Base-by-base conservation (phyloP, 2,113 vertebrate genomes). In the Cariama cristata region DNA sequence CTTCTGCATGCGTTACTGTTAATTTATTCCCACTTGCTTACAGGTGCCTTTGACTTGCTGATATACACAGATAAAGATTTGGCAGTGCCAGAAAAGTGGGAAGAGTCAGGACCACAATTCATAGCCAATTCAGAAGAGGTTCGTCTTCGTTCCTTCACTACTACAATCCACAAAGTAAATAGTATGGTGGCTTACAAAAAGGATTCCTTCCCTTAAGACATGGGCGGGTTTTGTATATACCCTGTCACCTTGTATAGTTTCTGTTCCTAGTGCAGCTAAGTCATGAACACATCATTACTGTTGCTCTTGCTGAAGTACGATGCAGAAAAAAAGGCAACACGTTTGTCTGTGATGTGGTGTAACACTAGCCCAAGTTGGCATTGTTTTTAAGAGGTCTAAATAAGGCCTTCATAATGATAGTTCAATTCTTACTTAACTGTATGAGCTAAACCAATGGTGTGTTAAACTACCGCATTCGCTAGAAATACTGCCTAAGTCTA, bases 11-110 rank as follows among this genome's bases (percentile, higher is more conserved):
- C 20, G 3, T n/a, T 59, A 27, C 5, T 53, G 13, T 55, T 84
- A 10, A 59, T 10, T 64, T 81, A 14, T 68, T 93, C 20, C 68
- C 4, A 32, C 50, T 96, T 77, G 20, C 59, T 76, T 79, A 5
- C 94, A 99, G 99, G 99, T 98, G 98, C 99, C 8, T 99, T 99
- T 92, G 99, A 99, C 97, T 98, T 99, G 74, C 98, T 99, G 72
- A 98, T 99, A 88, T 99, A 99, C 93, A 99, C 99, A 0, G 99
- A 99, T 96, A 99, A 99, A 97, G 99, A 99, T 66, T 79, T 99
- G 93, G 98, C 96, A 75, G 99, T 99, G 49, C 99, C 99, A 28
- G 99, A 99, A 2, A 99, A 99, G 96, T 99, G 99, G 99, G 99
- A 99, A 67, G 99, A 99, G 94, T 99, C 99, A 0, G 99, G 99